phyloP scores from a whole-genome alignment of 30 jellyfish, hydroid and myxozoan species.

The Turritopsis dohrnii region DNA sequence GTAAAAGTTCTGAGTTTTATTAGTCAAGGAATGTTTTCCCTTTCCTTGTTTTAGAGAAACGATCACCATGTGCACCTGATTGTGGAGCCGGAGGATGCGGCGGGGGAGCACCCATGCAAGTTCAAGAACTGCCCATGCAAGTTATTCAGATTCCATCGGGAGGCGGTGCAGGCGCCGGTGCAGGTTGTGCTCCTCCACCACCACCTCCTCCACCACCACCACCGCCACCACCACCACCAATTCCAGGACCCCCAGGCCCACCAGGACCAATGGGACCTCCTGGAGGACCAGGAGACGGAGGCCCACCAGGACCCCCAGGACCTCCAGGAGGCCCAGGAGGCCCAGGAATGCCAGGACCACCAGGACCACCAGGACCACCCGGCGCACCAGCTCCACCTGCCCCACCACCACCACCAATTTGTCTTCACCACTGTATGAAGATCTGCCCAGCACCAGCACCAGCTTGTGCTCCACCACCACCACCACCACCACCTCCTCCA shows the following conservation, averaged over 20 bases:
- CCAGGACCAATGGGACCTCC: conserved; percentile 94
- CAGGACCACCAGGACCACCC: conserved; percentile 99
- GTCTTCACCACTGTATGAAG: conserved; percentile 87
- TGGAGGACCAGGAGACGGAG: conserved; percentile 98
- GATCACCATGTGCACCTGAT: conserved; percentile 32
- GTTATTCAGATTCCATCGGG: conserved; percentile 15
- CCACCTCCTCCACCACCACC: conserved; percentile 91
- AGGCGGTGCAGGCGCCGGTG: conserved; percentile 22
- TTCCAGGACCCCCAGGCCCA: conserved; percentile 91
- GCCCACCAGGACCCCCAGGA: conserved; percentile 99
- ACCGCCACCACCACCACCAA: conserved; percentile 74
- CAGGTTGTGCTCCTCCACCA: conserved; percentile 56
- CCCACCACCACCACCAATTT: conserved; percentile 99
- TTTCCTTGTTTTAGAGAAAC: conserved; percentile 27
- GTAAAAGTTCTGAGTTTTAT: not conserved
- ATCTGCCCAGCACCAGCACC: conserved; percentile 92
- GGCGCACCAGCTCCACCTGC: conserved; percentile 99
- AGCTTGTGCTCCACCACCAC: conserved; percentile 92
- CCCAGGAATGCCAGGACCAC: conserved; percentile 97
- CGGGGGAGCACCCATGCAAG: conserved; percentile 15
- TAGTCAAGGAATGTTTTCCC: conserved; percentile 1
- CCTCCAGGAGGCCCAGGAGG: conserved; percentile 99
- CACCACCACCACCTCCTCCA: conserved; percentile 96
- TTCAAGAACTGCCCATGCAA: conserved; percentile 26
- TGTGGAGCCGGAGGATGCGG: conserved; percentile 27